phyloP scores from a whole-genome alignment of 2,113 vertebrate species.

The Ahaetulla prasina region DNA sequence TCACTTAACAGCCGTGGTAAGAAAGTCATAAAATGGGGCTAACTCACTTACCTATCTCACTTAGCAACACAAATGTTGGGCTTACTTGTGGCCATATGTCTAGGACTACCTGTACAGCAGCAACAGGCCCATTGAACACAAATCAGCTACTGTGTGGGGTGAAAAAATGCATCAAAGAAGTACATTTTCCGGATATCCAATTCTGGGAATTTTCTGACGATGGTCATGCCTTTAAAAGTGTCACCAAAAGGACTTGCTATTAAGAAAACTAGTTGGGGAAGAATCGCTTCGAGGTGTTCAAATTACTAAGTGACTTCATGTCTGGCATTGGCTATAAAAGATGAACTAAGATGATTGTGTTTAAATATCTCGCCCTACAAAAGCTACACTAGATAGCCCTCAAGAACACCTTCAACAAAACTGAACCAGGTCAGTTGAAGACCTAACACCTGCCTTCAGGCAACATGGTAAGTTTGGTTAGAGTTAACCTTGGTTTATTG shows the following conservation, averaged over 20 bases:
- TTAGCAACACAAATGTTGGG: not conserved
- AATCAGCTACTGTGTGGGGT: not conserved
- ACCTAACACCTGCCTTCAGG: not conserved
- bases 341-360: not conserved
- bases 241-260: not conserved
- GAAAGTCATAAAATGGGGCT: too few relatives aligned
- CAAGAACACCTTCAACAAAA: not conserved
- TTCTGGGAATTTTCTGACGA: not conserved
- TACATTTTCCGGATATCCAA: not conserved
- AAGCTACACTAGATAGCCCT: not conserved
- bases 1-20: too few relatives aligned
- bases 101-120: not conserved
- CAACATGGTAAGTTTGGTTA: not conserved
- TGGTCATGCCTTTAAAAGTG: not conserved
- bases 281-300: not conserved
- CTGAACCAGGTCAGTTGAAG: not conserved
- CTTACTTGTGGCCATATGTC: not conserved
- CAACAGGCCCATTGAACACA: not conserved
- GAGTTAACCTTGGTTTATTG: not conserved
- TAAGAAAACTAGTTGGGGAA: not conserved
- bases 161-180: not conserved
- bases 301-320: not conserved
- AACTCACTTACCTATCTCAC: not conserved
- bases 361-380: not conserved
- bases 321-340: not conserved